Conservation (phyloP, 2,797 vertebrate species). For the Forpus xanthops region DNA sequence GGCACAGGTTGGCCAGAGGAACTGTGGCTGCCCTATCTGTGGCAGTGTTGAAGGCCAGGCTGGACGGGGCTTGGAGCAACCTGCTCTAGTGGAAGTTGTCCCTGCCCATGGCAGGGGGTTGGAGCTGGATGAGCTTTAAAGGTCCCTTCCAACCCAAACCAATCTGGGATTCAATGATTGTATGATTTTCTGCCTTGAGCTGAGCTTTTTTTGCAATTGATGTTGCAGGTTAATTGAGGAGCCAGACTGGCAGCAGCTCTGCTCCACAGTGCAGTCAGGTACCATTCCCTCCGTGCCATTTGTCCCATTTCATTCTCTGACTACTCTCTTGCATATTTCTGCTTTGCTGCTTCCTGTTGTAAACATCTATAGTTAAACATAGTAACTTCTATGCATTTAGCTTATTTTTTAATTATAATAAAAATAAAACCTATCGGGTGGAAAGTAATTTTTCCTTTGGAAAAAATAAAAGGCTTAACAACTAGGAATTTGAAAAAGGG, state of each 20-base stretch:
- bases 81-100: background rate
- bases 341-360: background rate
- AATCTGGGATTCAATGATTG: background rate
- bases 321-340: background rate
- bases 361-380: background rate
- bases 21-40: background rate
- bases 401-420: background rate
- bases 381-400: background rate
- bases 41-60: background rate
- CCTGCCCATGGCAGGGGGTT: background rate
- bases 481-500: conserved; percentile 30
- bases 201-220: background rate
- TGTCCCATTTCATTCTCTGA: background rate
- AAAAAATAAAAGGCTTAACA: background rate
- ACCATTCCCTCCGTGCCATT: background rate
- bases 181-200: background rate
- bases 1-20: background rate
- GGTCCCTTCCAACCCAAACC: background rate
- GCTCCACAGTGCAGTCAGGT: background rate
- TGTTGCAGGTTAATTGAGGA: background rate
- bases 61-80: rapidly evolving
- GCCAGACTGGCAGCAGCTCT: background rate
- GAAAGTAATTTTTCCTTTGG: conserved; percentile 1
- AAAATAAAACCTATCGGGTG: background rate
- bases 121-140: background rate